These are phyloP conservation scores for Alectoris magna DNA, from an alignment of 2,797 vertebrate genomes.

Conservation along the genomic window DNA sequence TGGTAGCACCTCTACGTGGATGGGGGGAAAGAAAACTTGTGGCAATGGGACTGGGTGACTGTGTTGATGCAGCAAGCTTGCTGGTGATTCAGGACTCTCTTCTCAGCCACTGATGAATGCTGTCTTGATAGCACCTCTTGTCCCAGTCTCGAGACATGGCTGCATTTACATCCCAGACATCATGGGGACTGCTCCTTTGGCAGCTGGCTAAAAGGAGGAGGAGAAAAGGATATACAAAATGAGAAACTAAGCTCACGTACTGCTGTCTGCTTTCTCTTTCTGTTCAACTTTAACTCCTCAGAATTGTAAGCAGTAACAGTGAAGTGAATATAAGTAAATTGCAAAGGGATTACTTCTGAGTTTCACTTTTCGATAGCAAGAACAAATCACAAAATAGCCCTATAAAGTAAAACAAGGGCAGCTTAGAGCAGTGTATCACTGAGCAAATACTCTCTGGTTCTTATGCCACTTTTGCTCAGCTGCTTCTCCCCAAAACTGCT, in stretches of 20 bases:
- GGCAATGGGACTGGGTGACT: accelerated
- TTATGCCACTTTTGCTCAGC: neutral
- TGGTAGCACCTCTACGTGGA: accelerated
- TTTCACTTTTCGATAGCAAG: neutral
- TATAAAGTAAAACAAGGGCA: neutral
- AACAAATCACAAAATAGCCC: neutral
- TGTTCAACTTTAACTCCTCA: neutral
- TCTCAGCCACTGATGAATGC: neutral
- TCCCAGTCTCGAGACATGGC: accelerated
- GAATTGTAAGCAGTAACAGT: neutral
- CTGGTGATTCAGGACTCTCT: neutral
- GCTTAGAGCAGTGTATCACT: neutral
- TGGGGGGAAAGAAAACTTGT: neutral
- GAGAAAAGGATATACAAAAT: neutral
- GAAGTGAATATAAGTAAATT: neutral
- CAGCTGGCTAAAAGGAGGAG: neutral
- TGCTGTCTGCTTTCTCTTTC: neutral
- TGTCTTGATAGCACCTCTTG: neutral
- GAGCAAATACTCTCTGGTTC: neutral
- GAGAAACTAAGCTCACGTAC: neutral
- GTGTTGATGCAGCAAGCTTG: neutral
- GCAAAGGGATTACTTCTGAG: neutral
- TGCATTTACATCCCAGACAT: neutral
- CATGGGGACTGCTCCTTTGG: neutral
- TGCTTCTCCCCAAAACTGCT: neutral